These are phyloP conservation scores for Cheilosia impressa DNA, from an alignment of 2,888 invertebrate species.

Conservation along the genomic window DNA sequence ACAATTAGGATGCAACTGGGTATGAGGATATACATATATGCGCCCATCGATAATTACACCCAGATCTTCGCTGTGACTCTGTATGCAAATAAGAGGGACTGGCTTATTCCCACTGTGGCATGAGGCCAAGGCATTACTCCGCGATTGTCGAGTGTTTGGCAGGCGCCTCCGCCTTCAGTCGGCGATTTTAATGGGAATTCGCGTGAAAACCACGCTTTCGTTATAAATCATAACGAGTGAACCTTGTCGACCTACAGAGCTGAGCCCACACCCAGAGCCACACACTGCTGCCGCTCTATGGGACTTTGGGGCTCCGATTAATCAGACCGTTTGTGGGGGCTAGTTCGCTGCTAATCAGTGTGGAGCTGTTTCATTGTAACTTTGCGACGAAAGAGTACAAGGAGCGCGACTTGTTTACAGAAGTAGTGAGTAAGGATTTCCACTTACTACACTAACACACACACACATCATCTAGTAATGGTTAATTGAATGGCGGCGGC, in stretches of 20 bases:
- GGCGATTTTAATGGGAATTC: slow-evolving; percentile 48
- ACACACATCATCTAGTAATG: neutral
- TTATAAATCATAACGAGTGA: slow-evolving; percentile 56
- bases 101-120: neutral
- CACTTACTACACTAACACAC: slow-evolving; percentile 47
- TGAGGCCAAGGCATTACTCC: slow-evolving; percentile 48
- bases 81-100: slow-evolving; percentile 22
- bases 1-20: slow-evolving; percentile 26
- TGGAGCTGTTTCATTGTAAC: slow-evolving; percentile 53
- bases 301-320: slow-evolving; percentile 65
- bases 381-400: slow-evolving; percentile 28
- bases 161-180: neutral
- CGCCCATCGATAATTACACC: slow-evolving; percentile 3
- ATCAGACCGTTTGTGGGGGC: slow-evolving; percentile 61
- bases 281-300: slow-evolving; percentile 22
- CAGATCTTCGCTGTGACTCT: neutral
- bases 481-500: neutral
- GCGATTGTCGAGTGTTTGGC: slow-evolving; percentile 19
- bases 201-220: slow-evolving; percentile 56
- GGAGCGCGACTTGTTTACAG: slow-evolving; percentile 33
- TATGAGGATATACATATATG: neutral
- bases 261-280: slow-evolving; percentile 32
- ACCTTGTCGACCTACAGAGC: slow-evolving; percentile 19
- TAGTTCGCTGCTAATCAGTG: slow-evolving; percentile 64
- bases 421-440: slow-evolving; percentile 48